phyloP scores from a whole-genome alignment of 2,797 vertebrate species.

The Lemur catta region DNA sequence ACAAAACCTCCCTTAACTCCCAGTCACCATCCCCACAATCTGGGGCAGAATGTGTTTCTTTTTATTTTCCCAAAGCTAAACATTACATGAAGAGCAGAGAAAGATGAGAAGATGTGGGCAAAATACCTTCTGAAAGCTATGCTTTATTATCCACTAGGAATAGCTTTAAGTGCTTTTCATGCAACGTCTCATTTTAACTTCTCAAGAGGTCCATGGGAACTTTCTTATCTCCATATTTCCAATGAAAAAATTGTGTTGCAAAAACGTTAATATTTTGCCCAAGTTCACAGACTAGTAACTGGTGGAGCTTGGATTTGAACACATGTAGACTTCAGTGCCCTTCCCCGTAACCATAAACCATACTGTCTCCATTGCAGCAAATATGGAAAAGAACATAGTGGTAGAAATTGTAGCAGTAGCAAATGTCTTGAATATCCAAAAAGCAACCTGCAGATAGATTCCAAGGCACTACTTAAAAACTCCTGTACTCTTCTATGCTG shows the following conservation, averaged over 20 bases:
- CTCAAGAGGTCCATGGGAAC: not conserved
- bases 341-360: not conserved
- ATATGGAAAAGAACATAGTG: not conserved
- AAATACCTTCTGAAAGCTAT: not conserved
- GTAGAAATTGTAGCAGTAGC: not conserved
- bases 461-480: not conserved
- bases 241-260: not conserved
- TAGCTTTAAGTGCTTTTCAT: not conserved
- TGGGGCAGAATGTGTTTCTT: not conserved
- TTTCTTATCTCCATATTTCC: not conserved
- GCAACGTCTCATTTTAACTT: not conserved
- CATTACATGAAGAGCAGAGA: not conserved
- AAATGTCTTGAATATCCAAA: not conserved
- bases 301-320: not conserved
- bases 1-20: not conserved
- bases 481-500: not conserved
- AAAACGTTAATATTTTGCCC: not conserved
- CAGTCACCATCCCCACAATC: not conserved
- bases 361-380: not conserved
- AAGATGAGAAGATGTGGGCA: not conserved
- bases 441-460: not conserved
- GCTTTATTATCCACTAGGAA: not conserved
- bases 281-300: not conserved
- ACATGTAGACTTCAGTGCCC: not conserved
- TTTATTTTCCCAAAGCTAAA: conserved; percentile 2